These are phyloP conservation scores for Manis javanica DNA, from an alignment of 2,797 vertebrate species.

Conservation along the genomic window DNA sequence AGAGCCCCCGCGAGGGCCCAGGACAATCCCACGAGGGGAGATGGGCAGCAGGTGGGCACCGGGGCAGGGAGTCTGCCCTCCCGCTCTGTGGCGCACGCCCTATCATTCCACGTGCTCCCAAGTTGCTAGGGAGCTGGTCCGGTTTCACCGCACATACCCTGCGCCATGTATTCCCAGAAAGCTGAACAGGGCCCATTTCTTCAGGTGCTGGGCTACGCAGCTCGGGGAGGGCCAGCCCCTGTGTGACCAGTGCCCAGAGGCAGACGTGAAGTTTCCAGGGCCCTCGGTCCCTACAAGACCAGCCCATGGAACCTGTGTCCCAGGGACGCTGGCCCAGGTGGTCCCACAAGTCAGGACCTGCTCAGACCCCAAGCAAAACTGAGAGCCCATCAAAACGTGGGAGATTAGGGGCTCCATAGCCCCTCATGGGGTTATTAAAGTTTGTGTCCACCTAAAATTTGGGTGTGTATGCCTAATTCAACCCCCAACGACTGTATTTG, in stretches of 20 bases:
- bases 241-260: not conserved
- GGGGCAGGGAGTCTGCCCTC: not conserved
- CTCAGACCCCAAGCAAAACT: not conserved
- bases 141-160: conserved; percentile 57
- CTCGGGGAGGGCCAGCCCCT: not conserved
- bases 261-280: not conserved
- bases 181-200: conserved; percentile 72
- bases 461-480: accelerated
- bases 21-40: accelerated
- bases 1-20: not conserved
- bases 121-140: conserved; percentile 70
- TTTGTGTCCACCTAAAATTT: accelerated
- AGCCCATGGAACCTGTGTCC: not conserved
- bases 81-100: conserved; percentile 58
- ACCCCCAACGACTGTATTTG: accelerated
- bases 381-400: accelerated
- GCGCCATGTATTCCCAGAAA: not conserved
- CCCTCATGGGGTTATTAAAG: not conserved
- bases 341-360: not conserved
- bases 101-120: conserved; percentile 73
- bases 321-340: not conserved
- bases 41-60: accelerated
- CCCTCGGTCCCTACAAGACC: not conserved
- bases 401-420: accelerated
- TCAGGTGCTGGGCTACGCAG: conserved; percentile 49